These are phyloP conservation scores for Caenorhabditis remanei DNA, from an alignment of 1,140 invertebrate genomes.

Conservation along the genomic window DNA sequence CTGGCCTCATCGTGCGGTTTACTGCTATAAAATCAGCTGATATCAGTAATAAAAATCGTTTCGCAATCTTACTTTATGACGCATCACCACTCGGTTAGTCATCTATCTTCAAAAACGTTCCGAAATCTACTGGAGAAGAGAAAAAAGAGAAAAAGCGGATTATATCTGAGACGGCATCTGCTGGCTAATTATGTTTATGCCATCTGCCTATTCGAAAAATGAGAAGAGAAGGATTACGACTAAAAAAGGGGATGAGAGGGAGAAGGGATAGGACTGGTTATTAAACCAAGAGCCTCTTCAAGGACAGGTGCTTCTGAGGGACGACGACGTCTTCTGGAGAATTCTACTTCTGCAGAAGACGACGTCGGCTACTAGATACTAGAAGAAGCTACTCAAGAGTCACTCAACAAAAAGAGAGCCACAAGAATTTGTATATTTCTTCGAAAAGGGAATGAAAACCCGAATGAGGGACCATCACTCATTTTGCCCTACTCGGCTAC, in stretches of 20 bases:
- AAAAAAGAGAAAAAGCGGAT: conserved; percentile 17
- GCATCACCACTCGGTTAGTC: too few relatives aligned
- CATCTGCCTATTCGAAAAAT: conserved; percentile 14
- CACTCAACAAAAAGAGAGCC: conserved; percentile 28
- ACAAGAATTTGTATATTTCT: conserved; percentile 53
- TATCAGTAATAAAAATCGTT: too few relatives aligned
- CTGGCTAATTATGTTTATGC: conserved; percentile 47
- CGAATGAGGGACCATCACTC: conserved; percentile 19
- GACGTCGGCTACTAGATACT: too few relatives aligned
- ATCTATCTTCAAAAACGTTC: neutral
- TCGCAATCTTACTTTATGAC: too few relatives aligned
- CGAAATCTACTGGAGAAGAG: neutral
- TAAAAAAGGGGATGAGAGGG: neutral
- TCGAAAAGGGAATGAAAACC: conserved; percentile 34
- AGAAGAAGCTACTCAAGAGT: conserved; percentile 50
- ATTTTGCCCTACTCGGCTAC: conserved; percentile 45
- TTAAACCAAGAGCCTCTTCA: conserved; percentile 22
- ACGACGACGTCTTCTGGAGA: neutral
- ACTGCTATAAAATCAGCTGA: too few relatives aligned
- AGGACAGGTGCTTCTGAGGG: neutral
- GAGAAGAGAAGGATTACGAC: neutral
- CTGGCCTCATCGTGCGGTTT: too few relatives aligned
- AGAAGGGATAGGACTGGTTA: neutral
- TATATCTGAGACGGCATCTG: conserved; percentile 41
- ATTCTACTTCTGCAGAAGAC: conserved; percentile 2